These are phyloP conservation scores for Unio pictorum DNA, from an alignment of 2,888 invertebrate species.

Conservation along the genomic window DNA sequence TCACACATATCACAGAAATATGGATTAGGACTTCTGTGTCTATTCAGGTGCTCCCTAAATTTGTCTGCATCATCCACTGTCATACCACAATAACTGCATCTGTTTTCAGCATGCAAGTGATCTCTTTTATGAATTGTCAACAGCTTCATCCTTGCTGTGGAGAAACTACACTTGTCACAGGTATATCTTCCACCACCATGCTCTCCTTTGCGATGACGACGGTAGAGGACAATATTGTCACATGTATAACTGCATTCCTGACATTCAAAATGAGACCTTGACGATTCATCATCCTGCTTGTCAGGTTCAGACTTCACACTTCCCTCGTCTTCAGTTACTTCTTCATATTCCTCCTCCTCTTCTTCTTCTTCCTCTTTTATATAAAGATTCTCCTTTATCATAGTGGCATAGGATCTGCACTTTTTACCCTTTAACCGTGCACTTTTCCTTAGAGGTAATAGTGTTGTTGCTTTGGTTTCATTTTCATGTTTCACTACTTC, in stretches of 20 bases:
- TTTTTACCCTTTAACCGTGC: too few species aligned
- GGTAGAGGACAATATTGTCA: slow-evolving; percentile 10
- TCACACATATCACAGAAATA: slow-evolving; percentile 75
- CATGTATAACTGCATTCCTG: slow-evolving; percentile 35
- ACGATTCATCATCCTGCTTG: slow-evolving; percentile 9
- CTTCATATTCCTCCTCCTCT: slow-evolving; percentile 11
- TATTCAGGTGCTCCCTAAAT: slow-evolving; percentile 69
- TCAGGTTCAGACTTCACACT: slow-evolving; percentile 7
- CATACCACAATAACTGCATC: slow-evolving; percentile 70
- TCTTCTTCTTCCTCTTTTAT: slow-evolving; percentile 7
- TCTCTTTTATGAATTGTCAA: slow-evolving; percentile 49
- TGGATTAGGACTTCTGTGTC: slow-evolving; percentile 73
- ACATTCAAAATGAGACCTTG: slow-evolving; percentile 18
- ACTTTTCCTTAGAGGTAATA: too few species aligned
- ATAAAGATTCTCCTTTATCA: not conserved
- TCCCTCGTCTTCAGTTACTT: slow-evolving; percentile 11
- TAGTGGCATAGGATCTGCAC: too few species aligned
- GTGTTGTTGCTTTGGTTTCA: too few species aligned
- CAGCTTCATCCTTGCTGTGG: slow-evolving; percentile 41
- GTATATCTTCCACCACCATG: slow-evolving; percentile 22
- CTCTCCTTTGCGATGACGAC: slow-evolving; percentile 20
- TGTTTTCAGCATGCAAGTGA: slow-evolving; percentile 56
- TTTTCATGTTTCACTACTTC: too few species aligned
- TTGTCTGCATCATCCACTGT: slow-evolving; percentile 59
- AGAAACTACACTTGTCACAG: slow-evolving; percentile 54